phyloP scores from a whole-genome alignment of 2,888 invertebrate species.

The Eupelmus urozonus region DNA sequence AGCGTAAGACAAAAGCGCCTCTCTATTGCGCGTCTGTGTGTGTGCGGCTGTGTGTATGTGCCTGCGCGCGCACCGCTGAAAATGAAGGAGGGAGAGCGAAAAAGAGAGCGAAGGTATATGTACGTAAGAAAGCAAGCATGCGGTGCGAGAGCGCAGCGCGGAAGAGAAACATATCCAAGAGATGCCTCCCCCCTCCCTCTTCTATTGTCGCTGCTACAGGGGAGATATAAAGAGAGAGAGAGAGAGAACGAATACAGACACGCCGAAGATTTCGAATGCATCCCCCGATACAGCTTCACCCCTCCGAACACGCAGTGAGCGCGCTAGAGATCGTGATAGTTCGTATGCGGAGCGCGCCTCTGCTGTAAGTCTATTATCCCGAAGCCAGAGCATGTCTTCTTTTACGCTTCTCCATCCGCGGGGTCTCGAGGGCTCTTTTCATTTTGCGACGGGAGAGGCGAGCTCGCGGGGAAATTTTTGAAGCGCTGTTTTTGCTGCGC shows the following conservation, averaged over 20 bases:
- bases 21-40: background rate
- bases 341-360: slow-evolving; percentile 31
- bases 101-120: background rate
- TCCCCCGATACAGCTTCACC: background rate
- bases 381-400: background rate
- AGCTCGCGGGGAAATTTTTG: background rate
- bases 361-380: slow-evolving; percentile 48
- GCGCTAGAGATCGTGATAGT: slow-evolving; percentile 7
- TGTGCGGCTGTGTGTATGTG: no score
- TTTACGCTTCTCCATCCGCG: slow-evolving; percentile 3
- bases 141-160: no score
- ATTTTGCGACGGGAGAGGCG: slow-evolving; percentile 12
- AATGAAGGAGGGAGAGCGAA: background rate
- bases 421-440: slow-evolving; percentile 40
- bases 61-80: background rate
- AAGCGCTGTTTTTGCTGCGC: background rate
- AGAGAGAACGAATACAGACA: background rate
- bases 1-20: slow-evolving; percentile 15
- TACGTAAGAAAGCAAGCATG: no score
- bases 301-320: background rate
- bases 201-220: no score
- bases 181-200: no score
- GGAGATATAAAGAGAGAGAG: background rate
- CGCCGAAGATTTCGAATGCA: slow-evolving; percentile 38
- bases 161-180: no score